Conservation (phyloP, 1,140 invertebrate species). For the Archivesica marissinica region DNA sequence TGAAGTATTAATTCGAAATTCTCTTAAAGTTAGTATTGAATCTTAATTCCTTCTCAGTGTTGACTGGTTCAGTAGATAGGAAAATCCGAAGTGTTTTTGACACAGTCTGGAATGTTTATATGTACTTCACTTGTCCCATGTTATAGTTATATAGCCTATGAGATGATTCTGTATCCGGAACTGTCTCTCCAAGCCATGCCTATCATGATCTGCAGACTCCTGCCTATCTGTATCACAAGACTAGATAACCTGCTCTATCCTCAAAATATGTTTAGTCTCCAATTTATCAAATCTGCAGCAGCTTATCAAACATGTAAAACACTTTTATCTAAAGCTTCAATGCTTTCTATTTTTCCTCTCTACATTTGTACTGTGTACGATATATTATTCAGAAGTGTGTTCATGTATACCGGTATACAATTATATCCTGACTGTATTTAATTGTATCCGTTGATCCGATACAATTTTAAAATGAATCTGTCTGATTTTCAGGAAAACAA, state of each 20-base stretch:
- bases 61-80: too few relatives aligned
- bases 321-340: conserved; percentile 29
- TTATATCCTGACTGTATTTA: too few relatives aligned
- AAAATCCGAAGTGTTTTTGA: too few relatives aligned
- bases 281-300: conserved; percentile 51
- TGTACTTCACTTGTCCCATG: too few relatives aligned
- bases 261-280: conserved; percentile 50
- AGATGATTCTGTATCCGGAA: neutral
- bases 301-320: conserved; percentile 52
- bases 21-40: too few relatives aligned
- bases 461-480: neutral
- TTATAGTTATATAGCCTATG: too few relatives aligned
- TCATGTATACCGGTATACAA: too few relatives aligned
- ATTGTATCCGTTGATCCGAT: neutral
- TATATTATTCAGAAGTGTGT: too few relatives aligned
- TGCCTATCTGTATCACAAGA: neutral
- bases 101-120: too few relatives aligned
- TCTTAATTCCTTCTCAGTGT: too few relatives aligned
- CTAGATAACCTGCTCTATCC: conserved; percentile 15
- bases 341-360: conserved; percentile 3
- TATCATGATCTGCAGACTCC: neutral
- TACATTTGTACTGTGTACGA: neutral
- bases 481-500: too few relatives aligned
- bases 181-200: neutral
- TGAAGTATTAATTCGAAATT: too few relatives aligned